These are phyloP conservation scores for Hippopotamyrus pictus DNA, from an alignment of 2,797 vertebrate genomes.

Conservation along the genomic window DNA sequence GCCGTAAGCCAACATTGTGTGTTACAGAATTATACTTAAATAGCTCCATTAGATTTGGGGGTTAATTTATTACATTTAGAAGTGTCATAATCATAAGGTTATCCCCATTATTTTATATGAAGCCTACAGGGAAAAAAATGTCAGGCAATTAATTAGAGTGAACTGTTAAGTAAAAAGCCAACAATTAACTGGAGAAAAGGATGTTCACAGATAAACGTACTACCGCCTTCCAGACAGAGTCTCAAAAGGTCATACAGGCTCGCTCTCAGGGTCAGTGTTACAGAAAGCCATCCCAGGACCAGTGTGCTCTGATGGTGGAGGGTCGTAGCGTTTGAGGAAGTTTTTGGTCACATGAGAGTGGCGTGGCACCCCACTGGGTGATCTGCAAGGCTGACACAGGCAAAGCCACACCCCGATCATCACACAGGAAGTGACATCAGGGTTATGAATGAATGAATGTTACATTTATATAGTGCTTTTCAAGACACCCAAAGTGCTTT, in stretches of 20 bases:
- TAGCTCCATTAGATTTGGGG: not conserved
- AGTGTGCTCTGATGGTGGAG: not conserved
- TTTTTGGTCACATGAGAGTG: not conserved
- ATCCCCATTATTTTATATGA: not conserved
- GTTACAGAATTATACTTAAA: not conserved
- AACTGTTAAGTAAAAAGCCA: conserved; percentile 1
- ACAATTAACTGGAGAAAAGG: not conserved
- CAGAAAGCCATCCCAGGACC: not conserved
- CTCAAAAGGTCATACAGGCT: not conserved
- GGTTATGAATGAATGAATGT: not conserved
- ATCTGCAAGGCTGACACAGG: not conserved
- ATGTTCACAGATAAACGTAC: not conserved
- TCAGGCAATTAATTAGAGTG: not conserved
- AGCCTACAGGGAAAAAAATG: not conserved
- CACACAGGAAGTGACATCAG: not conserved
- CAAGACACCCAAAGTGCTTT: not conserved
- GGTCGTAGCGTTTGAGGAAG: not conserved
- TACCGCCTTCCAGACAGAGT: not conserved
- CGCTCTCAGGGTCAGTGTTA: not conserved
- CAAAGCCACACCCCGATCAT: not conserved
- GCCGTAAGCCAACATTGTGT: not conserved
- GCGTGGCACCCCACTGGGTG: not conserved
- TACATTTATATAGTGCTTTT: not conserved
- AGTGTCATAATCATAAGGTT: not conserved
- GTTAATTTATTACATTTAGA: not conserved